phyloP scores from a whole-genome alignment of 2,113 vertebrate genomes.

The Pangasianodon hypophthalmus region DNA sequence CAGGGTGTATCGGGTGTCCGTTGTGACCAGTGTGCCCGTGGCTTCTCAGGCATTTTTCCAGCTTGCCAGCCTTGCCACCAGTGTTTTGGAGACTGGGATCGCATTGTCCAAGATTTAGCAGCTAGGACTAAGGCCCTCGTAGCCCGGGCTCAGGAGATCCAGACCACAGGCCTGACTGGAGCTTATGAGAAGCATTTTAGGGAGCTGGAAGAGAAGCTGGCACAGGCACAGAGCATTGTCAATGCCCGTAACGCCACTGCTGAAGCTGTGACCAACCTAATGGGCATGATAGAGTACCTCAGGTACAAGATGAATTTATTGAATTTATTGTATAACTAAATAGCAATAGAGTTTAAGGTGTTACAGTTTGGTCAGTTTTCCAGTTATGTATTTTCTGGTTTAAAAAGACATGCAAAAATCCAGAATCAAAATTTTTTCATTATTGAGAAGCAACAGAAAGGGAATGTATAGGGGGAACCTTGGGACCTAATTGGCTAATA shows the following conservation, averaged over 20 bases:
- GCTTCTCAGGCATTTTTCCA: slow-evolving; percentile 89
- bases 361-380: not conserved
- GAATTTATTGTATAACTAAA: not conserved
- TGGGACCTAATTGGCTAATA: not conserved
- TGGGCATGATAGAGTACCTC: slow-evolving; percentile 82
- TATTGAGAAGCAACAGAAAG: not conserved
- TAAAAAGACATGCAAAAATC: not conserved
- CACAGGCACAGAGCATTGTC: slow-evolving; percentile 79
- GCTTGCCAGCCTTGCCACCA: slow-evolving; percentile 90
- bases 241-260: slow-evolving; percentile 82
- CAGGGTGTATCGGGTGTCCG: slow-evolving; percentile 90
- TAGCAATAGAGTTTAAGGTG: not conserved
- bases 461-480: too few species aligned
- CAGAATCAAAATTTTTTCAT: not conserved
- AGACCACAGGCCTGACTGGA: slow-evolving; percentile 82
- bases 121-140: slow-evolving; percentile 78
- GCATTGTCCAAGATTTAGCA: slow-evolving; percentile 90
- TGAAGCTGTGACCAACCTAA: slow-evolving; percentile 73
- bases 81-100: slow-evolving; percentile 98
- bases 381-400: not conserved
- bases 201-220: slow-evolving; percentile 83
- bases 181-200: slow-evolving; percentile 82
- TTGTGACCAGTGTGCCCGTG: slow-evolving; percentile 94
- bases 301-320: slow-evolving; percentile 71
- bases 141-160: slow-evolving; percentile 79